Conservation (phyloP, 2,888 invertebrate genomes). For the Callyntrura guangdongensis region DNA sequence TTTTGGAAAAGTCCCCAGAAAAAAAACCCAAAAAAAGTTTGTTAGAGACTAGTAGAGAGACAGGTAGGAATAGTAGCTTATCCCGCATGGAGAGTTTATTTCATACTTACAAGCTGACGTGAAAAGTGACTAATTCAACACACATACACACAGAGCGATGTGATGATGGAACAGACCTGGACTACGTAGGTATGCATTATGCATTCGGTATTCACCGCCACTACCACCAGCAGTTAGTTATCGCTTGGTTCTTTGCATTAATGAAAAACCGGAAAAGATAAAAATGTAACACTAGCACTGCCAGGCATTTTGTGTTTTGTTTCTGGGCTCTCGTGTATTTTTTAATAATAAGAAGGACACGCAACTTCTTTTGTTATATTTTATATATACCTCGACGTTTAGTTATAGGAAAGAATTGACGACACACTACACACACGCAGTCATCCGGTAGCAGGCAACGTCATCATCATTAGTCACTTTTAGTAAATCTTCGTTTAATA, state of each 20-base stretch:
- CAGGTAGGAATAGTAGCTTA: constrained; percentile 55
- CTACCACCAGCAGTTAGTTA: neutral
- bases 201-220: neutral
- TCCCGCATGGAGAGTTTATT: neutral
- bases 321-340: constrained; percentile 42
- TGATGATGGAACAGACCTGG: neutral
- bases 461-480: constrained; percentile 53
- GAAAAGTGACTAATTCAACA: constrained; percentile 54
- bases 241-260: constrained; percentile 32
- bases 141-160: neutral
- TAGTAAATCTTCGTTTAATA: constrained; percentile 54
- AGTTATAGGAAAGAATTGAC: constrained; percentile 12
- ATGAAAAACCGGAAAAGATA: constrained; percentile 76
- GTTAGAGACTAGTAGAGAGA: neutral
- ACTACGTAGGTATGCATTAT: neutral
- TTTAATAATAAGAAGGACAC: constrained; percentile 62
- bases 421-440: constrained; percentile 11
- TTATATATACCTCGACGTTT: constrained; percentile 17
- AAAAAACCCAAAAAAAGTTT: neutral
- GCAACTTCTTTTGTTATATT: neutral
- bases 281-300: constrained; percentile 53
- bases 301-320: constrained; percentile 51
- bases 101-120: constrained; percentile 68
- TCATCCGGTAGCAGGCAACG: constrained; percentile 35
- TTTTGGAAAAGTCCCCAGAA: neutral